Percentiles rank a stretch among this genome's conserved stretches.
These are phyloP conservation scores for Torymus tubicola DNA, from an alignment of 2,888 invertebrate genomes.

Conservation along the genomic window DNA sequence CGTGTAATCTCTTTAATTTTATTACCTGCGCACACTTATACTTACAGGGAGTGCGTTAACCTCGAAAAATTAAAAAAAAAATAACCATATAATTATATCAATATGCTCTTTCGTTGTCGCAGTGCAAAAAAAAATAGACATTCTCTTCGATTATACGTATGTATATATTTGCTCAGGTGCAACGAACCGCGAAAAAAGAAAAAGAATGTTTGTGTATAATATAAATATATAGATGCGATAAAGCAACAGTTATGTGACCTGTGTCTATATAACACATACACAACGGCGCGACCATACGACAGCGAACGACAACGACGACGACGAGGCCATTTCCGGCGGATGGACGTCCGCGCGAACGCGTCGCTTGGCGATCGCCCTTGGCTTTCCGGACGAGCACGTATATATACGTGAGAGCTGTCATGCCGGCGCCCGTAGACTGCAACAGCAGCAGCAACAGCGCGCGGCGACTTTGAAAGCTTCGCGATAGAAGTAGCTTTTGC, in stretches of 20 bases:
- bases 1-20: no score
- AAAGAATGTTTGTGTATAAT: not conserved
- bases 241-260: conserved; percentile 2
- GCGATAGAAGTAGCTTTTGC: no score
- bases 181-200: conserved; percentile 26
- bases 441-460: not conserved
- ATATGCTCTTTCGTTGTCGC: no score
- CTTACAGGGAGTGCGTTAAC: no score
- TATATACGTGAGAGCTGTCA: not conserved
- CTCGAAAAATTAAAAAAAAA: no score
- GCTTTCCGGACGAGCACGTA: conserved; percentile 20
- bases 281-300: not conserved
- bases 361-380: conserved; percentile 23
- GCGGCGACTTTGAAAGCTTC: no score
- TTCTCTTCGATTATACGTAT: no score
- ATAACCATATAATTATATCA: no score
- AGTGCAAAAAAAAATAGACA: not conserved
- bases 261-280: no score
- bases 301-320: no score
- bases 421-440: conserved; percentile 20
- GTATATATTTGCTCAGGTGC: conserved; percentile 18
- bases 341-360: conserved; percentile 42
- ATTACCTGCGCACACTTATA: no score
- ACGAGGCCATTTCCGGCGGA: conserved; percentile 24
- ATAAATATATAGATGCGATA: no score